Percentiles rank a stretch among this genome's conserved stretches.
phyloP scores from a whole-genome alignment of 2,888 invertebrate species.

The Andrena praecox region DNA sequence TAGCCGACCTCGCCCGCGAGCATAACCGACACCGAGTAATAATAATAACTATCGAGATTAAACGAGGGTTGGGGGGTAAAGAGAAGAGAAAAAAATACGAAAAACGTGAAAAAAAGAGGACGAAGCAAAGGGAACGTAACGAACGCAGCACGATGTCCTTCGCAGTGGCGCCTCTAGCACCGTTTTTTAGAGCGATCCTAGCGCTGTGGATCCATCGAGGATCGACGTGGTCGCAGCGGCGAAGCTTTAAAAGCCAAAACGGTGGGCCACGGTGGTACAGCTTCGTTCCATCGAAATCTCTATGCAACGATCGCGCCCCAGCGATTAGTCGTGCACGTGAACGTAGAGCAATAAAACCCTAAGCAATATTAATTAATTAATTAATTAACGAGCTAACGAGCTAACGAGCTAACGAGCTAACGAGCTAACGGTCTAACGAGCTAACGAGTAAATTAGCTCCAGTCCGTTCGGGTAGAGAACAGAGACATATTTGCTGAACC shows the following conservation, averaged over 20 bases:
- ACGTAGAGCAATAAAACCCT: conserved; percentile 77
- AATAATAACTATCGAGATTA: neutral
- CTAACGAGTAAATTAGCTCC: conserved; percentile 19
- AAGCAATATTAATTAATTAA: conserved; percentile 74
- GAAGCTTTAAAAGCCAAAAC: neutral
- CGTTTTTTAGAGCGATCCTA: neutral
- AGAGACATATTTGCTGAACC: conserved; percentile 4
- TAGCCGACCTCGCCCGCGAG: conserved; percentile 61
- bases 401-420: conserved; percentile 41
- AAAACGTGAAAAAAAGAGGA: conserved; percentile 34
- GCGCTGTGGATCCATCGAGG: neutral
- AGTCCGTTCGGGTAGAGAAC: conserved; percentile 29
- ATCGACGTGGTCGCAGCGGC: neutral
- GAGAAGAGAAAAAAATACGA: conserved; percentile 21
- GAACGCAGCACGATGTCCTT: conserved; percentile 4
- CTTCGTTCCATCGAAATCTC: conserved; percentile 22
- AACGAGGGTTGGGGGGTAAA: neutral
- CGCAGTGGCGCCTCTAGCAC: conserved; percentile 5
- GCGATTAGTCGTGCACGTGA: conserved; percentile 28
- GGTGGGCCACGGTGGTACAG: neutral
- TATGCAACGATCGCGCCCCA: neutral
- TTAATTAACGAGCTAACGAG: conserved; percentile 39
- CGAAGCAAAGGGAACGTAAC: conserved; percentile 27
- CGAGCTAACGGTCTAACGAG: conserved; percentile 39
- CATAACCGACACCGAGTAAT: conserved; percentile 12